Evolutionary conservation across 2,888 invertebrate genomes (phyloP).

Genomic region (Drosophila macrospina): DNA sequence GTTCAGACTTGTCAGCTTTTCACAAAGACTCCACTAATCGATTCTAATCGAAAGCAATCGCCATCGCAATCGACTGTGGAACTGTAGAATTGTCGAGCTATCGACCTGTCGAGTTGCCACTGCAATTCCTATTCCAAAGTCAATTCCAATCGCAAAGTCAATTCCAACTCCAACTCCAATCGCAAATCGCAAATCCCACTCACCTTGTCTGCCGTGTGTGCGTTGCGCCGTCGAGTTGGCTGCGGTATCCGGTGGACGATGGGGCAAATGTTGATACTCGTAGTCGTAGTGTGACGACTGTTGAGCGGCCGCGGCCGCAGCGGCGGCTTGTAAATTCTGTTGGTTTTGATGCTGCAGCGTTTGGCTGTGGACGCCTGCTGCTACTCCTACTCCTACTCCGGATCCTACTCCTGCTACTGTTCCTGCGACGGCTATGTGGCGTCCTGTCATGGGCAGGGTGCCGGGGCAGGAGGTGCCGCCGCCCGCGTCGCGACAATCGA

Average conservation of each 20-base stretch:
- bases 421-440: slow-evolving; percentile 44
- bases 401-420: slow-evolving; percentile 1
- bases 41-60: background rate
- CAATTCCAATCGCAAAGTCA: too few species aligned
- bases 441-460: slow-evolving; percentile 70
- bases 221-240: slow-evolving; percentile 79
- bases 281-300: slow-evolving; percentile 84
- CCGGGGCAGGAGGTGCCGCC: slow-evolving; percentile 74
- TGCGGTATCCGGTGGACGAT: slow-evolving; percentile 77
- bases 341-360: slow-evolving; percentile 82
- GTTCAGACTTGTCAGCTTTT: background rate
- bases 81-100: too few species aligned
- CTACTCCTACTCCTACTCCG: slow-evolving; percentile 6
- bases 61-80: background rate
- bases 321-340: slow-evolving; percentile 80
- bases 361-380: slow-evolving; percentile 65
- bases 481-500: slow-evolving; percentile 85
- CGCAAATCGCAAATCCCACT: slow-evolving; percentile 47
- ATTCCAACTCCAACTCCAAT: background rate
- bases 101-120: background rate
- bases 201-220: slow-evolving; percentile 85
- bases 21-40: background rate
- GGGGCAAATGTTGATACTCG: slow-evolving; percentile 84
- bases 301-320: slow-evolving; percentile 66
- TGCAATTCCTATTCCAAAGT: background rate